Conservation (phyloP, 2,888 invertebrate species). For the Electrophaes corylata region DNA sequence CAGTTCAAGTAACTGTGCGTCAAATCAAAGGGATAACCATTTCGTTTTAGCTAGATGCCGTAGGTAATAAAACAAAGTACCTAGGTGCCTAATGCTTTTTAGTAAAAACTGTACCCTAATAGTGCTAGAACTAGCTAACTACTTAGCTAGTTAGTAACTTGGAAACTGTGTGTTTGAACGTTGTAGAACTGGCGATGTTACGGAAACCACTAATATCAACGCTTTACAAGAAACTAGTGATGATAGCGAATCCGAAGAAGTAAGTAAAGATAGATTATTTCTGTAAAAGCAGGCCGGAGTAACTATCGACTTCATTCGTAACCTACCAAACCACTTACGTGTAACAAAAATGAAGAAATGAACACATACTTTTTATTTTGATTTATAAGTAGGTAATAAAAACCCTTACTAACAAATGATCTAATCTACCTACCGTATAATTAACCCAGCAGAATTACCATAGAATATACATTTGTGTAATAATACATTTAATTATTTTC, state of each 20-base stretch:
- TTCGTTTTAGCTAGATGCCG: conserved; percentile 64
- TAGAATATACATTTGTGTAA: conserved; percentile 3
- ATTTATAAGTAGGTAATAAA: neutral
- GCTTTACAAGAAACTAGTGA: conserved; percentile 58
- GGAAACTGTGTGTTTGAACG: conserved; percentile 1
- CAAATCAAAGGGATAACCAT: conserved; percentile 47
- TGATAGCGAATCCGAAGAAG: conserved; percentile 65
- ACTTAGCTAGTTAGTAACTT: no score
- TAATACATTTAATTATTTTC: conserved; percentile 6
- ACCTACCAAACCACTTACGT: no score
- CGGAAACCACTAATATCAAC: conserved; percentile 38
- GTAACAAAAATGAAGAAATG: neutral
- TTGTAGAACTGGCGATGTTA: conserved; percentile 47
- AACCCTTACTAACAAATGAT: conserved; percentile 4
- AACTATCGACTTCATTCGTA: no score
- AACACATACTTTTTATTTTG: neutral
- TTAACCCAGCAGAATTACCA: conserved; percentile 15
- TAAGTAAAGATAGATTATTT: conserved; percentile 31
- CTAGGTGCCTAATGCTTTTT: no score
- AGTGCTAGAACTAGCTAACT: no score
- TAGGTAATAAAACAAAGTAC: conserved; percentile 58
- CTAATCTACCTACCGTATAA: neutral
- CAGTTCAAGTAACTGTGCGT: conserved; percentile 37
- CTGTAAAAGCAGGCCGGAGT: no score
- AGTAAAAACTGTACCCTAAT: no score